These are phyloP conservation scores for Pandemis cinnamomeana DNA, from an alignment of 2,888 invertebrate genomes.

Conservation along the genomic window DNA sequence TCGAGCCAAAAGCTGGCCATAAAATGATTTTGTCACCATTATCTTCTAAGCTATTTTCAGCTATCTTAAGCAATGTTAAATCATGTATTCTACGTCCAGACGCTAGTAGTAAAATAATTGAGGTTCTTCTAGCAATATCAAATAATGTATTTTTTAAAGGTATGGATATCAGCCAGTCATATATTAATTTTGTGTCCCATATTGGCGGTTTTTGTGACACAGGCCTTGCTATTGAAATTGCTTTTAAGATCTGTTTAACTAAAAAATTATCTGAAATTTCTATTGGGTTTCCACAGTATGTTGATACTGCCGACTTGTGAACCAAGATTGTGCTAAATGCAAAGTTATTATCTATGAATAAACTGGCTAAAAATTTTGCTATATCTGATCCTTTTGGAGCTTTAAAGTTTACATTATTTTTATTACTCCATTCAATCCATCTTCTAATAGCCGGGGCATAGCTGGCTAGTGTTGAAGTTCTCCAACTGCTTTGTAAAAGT, in stretches of 20 bases:
- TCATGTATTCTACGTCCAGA: not conserved
- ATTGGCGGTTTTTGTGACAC: not conserved
- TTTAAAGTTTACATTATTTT: constrained; percentile 2
- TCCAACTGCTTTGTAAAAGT: constrained; percentile 39
- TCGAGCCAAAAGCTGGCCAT: constrained; percentile 35
- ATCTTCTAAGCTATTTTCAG: not conserved
- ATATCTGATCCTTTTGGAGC: constrained; percentile 24
- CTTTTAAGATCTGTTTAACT: not conserved
- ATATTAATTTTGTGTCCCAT: not conserved
- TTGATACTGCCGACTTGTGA: constrained; percentile 41
- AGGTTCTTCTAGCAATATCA: not conserved
- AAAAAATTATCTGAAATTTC: constrained; percentile 9
- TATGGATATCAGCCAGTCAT: not conserved
- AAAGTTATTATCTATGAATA: constrained; percentile 28
- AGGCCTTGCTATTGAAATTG: not conserved
- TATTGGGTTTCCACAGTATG: constrained; percentile 31
- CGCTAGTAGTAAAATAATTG: not conserved
- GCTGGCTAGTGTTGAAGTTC: constrained; percentile 29
- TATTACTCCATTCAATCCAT: constrained; percentile 35
- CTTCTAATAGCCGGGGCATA: constrained; percentile 29
- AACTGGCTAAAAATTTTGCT: constrained; percentile 30
- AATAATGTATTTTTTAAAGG: not conserved
- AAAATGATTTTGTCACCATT: not conserved
- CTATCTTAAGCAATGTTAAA: not conserved
- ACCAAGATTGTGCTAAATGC: constrained; percentile 37